Percentiles rank a stretch among this genome's conserved stretches.
Conservation (phyloP, 2,888 invertebrate species). For the Microchrysa polita region DNA sequence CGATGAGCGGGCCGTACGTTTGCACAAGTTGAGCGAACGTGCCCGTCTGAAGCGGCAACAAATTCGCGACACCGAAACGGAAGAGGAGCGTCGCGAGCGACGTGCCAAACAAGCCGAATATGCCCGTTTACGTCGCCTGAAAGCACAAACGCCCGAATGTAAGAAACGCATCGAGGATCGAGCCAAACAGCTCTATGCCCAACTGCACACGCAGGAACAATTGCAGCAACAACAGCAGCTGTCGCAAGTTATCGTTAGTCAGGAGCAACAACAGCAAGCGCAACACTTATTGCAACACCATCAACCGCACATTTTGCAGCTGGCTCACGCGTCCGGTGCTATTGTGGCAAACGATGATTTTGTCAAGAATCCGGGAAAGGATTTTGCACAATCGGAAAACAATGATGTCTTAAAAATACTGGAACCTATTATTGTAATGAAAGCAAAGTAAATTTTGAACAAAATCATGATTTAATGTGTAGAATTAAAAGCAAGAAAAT, state of each 20-base stretch:
- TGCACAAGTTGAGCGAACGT: constrained; percentile 61
- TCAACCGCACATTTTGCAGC: constrained; percentile 48
- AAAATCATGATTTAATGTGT: constrained; percentile 7
- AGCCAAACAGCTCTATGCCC: constrained; percentile 59
- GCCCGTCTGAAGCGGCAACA: constrained; percentile 62
- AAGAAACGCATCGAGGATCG: constrained; percentile 55
- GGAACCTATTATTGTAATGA: constrained; percentile 65
- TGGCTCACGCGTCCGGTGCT: constrained; percentile 28
- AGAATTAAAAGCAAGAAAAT: constrained; percentile 12
- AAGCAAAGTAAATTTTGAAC: constrained; percentile 60
- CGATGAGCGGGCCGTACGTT: constrained; percentile 60
- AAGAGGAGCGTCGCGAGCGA: constrained; percentile 60
- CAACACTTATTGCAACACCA: constrained; percentile 54
- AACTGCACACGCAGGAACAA: constrained; percentile 54
- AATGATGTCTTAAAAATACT: constrained; percentile 64
- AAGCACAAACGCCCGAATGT: constrained; percentile 59
- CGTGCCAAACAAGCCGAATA: constrained; percentile 63
- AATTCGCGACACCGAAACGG: constrained; percentile 60
- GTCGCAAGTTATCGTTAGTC: not conserved
- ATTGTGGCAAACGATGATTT: constrained; percentile 50
- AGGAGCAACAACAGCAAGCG: constrained; percentile 48
- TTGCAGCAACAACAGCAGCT: constrained; percentile 52
- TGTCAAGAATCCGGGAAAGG: constrained; percentile 56
- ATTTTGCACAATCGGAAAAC: constrained; percentile 60
- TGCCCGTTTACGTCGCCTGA: constrained; percentile 61